Evolutionary conservation across 2,888 invertebrate species (phyloP), one percentile per base, ranked within the genome.

Genomic region (Phalera bucephala): DNA sequence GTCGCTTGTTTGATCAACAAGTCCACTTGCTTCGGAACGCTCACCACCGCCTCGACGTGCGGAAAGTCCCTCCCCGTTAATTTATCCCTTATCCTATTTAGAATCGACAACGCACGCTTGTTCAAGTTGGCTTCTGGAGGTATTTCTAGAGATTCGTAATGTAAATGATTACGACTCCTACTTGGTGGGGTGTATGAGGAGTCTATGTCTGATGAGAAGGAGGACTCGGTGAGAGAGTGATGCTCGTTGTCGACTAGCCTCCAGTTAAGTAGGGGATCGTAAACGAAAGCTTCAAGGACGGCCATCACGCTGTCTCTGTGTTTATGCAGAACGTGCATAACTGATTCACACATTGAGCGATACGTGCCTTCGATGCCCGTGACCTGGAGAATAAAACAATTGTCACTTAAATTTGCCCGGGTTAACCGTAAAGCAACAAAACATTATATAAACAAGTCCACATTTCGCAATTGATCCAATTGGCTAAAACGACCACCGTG

Each of bases 301-400:
- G 99, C 99, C 97, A 99, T 97, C 33, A 99, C 90, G 68, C 98
- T 98, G 88, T 99, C 99, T 65, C 97, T 96, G 77, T 99, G 98
- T 28, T 96, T 93, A 50, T 97, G 93, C 8, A 99, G 82, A 3
- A 98, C 98, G 26, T 95, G 93, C 97, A 99, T 98, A 0, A 99
- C 99, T 6, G 97, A 95, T 75, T 99, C 98, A 80, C 99, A 99
- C 0, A 99, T 99, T 64, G 96, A 93, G 6, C 97, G 92, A 77
- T 98, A 99, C 11, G 97, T 98, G 33, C 99, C 99, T 73, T 99
- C 98, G 52, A 99, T 98, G 31, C 99, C 99, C 0, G 99, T 99
- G 9, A 99, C 98, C 82, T 83, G 36, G 7, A 9, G 22, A 22
- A 22, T 3, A 22, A 22, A 22, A 19, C 19, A 3, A 19, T 7